A percentile compares a stretch with the other conserved stretches of the same genome.
phyloP scores from a whole-genome alignment of 2,797 vertebrate species.

The Petrocephalus sullivani region DNA sequence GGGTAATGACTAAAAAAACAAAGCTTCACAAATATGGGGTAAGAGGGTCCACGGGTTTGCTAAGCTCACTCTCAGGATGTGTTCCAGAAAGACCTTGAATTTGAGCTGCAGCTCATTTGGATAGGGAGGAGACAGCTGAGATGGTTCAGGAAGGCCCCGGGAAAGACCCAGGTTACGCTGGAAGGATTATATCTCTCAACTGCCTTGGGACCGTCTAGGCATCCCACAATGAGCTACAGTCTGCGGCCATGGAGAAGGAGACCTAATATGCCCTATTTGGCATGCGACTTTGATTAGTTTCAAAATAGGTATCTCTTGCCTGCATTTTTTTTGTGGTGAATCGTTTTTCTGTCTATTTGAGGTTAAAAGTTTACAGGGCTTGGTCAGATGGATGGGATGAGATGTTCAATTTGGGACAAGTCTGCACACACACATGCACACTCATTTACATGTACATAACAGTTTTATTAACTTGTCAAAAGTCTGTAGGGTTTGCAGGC shows the following conservation, averaged over 20 bases:
- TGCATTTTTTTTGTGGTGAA: neutral
- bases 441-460: no score
- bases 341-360: neutral
- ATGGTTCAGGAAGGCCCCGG: neutral
- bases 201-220: neutral
- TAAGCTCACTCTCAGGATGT: neutral
- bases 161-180: neutral
- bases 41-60: neutral
- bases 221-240: neutral
- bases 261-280: neutral
- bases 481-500: no score
- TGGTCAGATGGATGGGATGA: no score
- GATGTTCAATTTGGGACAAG: no score
- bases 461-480: no score
- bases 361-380: neutral
- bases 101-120: neutral
- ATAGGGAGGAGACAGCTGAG: neutral
- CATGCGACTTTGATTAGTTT: neutral
- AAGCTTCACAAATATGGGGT: neutral
- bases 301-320: neutral
- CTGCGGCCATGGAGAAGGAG: neutral
- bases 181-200: neutral
- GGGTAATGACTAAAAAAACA: neutral
- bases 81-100: neutral
- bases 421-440: no score